Evolutionary conservation across 37 sponge, comb jelly and placozoan species (phyloP).

Genomic region (Oopsacas minuta): DNA sequence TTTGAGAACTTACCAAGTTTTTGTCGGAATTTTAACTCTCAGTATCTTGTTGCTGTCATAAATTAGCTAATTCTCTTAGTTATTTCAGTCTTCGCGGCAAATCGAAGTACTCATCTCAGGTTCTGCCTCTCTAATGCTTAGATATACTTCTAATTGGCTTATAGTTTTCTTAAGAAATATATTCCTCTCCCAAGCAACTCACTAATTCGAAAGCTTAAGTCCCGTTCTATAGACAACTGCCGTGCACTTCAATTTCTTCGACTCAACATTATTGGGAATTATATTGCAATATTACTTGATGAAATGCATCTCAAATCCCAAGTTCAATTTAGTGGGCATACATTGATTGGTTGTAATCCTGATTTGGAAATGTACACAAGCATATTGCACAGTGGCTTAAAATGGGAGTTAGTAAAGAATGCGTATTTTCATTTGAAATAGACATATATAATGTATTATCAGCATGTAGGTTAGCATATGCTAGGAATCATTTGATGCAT

Average conservation of each 20-base stretch:
- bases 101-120: slow-evolving; percentile 18
- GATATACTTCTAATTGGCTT: slow-evolving; percentile 15
- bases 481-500: too few species aligned
- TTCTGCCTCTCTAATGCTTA: slow-evolving; percentile 14
- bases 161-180: slow-evolving; percentile 11
- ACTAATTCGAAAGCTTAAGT: not conserved
- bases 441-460: too few species aligned
- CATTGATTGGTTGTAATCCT: too few species aligned
- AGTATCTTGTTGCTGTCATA: not conserved
- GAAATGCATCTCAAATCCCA: too few species aligned
- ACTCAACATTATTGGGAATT: not conserved
- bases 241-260: not conserved
- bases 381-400: too few species aligned
- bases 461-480: too few species aligned
- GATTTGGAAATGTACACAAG: too few species aligned
- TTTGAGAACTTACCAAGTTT: slow-evolving; percentile 13
- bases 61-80: slow-evolving; percentile 11
- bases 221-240: not conserved
- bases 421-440: too few species aligned
- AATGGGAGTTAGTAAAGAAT: too few species aligned
- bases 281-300: too few species aligned
- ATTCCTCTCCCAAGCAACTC: slow-evolving; percentile 9
- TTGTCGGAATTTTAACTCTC: slow-evolving; percentile 6
- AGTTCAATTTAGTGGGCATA: too few species aligned
- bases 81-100: slow-evolving; percentile 5